Base-by-base conservation (phyloP, 2,113 vertebrate species). In the Phylloscopus whistleri region DNA sequence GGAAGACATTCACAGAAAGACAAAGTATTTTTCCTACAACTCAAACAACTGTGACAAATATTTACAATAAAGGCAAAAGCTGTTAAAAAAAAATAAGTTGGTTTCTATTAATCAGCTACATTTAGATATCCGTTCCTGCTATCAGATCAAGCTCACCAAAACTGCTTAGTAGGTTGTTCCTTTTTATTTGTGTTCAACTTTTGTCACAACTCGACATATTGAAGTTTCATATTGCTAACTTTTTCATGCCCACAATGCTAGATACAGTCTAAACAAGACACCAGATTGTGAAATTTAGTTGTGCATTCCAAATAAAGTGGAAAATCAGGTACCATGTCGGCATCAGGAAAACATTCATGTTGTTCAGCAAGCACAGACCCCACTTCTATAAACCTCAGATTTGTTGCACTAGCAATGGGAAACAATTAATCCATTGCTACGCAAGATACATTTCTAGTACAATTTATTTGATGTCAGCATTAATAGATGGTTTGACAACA, bases 41-140 rank as follows among this genome's bases (percentile, higher is more conserved):
- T 89, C 74, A 87, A 89, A 94, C 28, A 82, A 75, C 14, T 44
- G 24, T 14, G 41, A 85, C 22, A 84, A 87, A 90, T 92, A 96
- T 94, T 93, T 96, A 88, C 86, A 87, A 75, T 44, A 79, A 87
- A 21, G 44, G 53, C 16, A 12, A 90, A 91, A 90, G 70, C 27
- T 62, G 43, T 10, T 33, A n/a, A 69, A 79, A 91, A 90, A 49
- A 83, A 88, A 64, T 4, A 51, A 76, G 48, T 41, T 67, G 56
- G 72, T 93, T 96, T 95, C 84, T 80, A 70, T 70, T 90, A 84
- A 93, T 85, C 72, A 84, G 37, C 66, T 72, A 58, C 89, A 87
- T 89, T 95, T 89, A 89, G 85, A 92, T 62, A 92, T 60, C 76
- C 3, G 1, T 46, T 81, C n/a, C 41, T 46, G 31, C 73, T 62